Evolutionary conservation across 2,113 vertebrate species (phyloP).

Genomic region (Acanthisitta chloris): DNA sequence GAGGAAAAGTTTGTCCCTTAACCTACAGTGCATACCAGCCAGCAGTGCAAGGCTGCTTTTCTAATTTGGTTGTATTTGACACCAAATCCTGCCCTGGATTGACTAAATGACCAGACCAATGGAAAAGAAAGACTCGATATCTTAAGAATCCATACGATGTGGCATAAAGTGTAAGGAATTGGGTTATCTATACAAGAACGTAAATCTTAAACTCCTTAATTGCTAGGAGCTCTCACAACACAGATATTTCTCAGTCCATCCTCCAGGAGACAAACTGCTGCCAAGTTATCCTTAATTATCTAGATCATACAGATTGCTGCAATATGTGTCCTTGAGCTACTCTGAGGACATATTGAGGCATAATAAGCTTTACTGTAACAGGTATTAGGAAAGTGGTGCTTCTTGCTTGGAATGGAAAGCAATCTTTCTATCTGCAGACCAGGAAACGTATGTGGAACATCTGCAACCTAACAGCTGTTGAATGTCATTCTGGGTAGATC

Average conservation of each 20-base stretch:
- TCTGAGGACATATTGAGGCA: not conserved
- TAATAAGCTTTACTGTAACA: not conserved
- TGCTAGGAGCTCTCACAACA: not conserved
- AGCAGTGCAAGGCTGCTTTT: not conserved
- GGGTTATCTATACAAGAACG: not conserved
- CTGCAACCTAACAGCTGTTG: constrained; percentile 43
- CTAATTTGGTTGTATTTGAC: not conserved
- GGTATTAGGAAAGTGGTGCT: not conserved
- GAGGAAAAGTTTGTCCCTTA: not conserved
- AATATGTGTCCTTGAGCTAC: constrained; percentile 32
- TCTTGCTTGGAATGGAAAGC: not conserved
- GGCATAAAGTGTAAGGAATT: not conserved
- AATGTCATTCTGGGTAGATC: constrained; percentile 46
- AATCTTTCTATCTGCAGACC: constrained; percentile 11
- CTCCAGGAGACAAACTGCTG: constrained; percentile 21
- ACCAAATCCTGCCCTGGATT: not conserved
- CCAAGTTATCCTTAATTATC: constrained; percentile 37
- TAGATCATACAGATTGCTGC: constrained; percentile 10
- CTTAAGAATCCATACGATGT: not conserved
- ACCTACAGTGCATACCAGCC: not conserved
- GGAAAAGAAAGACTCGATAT: not conserved
- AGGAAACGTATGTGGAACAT: constrained; percentile 17
- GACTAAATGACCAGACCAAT: not conserved
- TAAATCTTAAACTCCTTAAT: not conserved
- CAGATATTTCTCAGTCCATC: not conserved